These are phyloP conservation scores for Marasmarcha lunaedactyla DNA, from an alignment of 2,888 invertebrate species.

Conservation along the genomic window DNA sequence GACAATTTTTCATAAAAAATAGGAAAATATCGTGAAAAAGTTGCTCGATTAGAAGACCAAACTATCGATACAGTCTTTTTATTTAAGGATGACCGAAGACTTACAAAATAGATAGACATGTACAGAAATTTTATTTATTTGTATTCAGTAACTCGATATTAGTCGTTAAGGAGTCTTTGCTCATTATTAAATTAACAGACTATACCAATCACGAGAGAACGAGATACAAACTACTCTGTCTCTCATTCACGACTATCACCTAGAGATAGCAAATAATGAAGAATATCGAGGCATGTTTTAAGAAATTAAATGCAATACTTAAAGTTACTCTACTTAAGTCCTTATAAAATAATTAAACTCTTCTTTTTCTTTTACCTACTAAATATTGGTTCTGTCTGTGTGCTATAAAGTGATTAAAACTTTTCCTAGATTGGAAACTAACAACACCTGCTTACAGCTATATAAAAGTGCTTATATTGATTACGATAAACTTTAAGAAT, in stretches of 20 bases:
- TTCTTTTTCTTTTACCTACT: conserved; percentile 39
- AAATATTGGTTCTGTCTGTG: conserved; percentile 54
- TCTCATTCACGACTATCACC: conserved; percentile 28
- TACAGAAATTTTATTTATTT: too few species aligned
- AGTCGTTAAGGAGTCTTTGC: too few species aligned
- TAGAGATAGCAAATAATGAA: conserved; percentile 29
- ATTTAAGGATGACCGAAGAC: too few species aligned
- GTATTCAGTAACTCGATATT: too few species aligned
- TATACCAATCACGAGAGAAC: conserved; percentile 29
- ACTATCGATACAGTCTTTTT: too few species aligned
- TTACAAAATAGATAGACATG: too few species aligned
- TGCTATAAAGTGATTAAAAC: conserved; percentile 21
- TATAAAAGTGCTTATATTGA: conserved; percentile 32
- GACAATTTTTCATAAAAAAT: too few species aligned
- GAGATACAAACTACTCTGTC: conserved; percentile 24
- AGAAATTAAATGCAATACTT: conserved; percentile 31
- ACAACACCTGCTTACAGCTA: conserved; percentile 41
- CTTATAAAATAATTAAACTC: conserved; percentile 41
- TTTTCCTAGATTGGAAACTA: conserved; percentile 41
- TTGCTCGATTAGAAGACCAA: too few species aligned
- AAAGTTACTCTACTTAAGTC: conserved; percentile 29
- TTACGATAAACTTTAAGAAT: conserved; percentile 29
- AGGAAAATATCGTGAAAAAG: too few species aligned
- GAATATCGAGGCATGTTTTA: conserved; percentile 34
- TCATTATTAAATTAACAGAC: too few species aligned